These are phyloP conservation scores for Rhipidura dahli DNA, from an alignment of 2,113 vertebrate species.

Conservation along the genomic window DNA sequence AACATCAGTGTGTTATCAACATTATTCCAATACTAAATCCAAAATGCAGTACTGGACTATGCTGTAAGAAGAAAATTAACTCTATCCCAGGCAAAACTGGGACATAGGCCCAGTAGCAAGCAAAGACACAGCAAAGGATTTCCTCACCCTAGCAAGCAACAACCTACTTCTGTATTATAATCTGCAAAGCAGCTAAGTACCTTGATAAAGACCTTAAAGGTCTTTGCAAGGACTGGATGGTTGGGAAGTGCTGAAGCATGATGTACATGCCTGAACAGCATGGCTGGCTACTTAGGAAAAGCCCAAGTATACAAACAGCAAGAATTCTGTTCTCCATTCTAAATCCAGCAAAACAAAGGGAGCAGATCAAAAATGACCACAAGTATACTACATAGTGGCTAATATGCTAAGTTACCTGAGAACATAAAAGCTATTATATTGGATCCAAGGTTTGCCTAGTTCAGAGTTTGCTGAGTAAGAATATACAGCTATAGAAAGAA, in stretches of 20 bases:
- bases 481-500: not conserved
- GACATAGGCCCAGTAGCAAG: not conserved
- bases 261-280: not conserved
- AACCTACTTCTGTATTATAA: not conserved
- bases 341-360: not conserved
- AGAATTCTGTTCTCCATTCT: not conserved
- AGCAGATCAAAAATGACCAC: not conserved
- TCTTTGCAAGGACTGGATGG: not conserved
- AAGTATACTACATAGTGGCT: not conserved
- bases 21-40: not conserved
- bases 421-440: not conserved
- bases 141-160: not conserved
- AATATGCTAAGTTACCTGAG: not conserved
- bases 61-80: not conserved
- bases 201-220: not conserved
- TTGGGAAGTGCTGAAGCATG: not conserved
- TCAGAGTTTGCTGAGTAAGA: not conserved
- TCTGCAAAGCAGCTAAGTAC: not conserved
- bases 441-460: not conserved
- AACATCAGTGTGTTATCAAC: not conserved
- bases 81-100: not conserved
- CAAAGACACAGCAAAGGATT: not conserved
- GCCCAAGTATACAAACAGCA: not conserved
- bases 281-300: not conserved
- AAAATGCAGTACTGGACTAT: not conserved